Evolutionary conservation across 2,797 vertebrate genomes (phyloP).

Genomic region (Mus caroli): DNA sequence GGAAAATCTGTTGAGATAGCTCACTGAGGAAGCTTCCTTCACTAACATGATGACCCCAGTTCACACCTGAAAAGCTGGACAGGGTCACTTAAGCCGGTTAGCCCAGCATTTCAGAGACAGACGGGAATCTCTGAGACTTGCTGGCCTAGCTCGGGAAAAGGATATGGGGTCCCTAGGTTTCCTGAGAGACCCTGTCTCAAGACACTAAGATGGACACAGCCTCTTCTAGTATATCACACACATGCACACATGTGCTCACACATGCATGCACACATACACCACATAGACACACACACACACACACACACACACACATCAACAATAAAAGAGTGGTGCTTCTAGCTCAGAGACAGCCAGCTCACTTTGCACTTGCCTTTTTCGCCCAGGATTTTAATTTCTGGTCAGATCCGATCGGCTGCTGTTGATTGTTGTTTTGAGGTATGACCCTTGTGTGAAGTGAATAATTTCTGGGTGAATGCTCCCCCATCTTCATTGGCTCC

Average conservation of each 20-base stretch:
- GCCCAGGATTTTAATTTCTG: slow-evolving; percentile 24
- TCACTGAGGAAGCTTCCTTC: no score
- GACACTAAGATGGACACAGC: background rate
- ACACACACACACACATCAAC: background rate
- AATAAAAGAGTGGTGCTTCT: background rate
- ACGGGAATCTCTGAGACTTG: background rate
- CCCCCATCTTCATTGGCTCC: background rate
- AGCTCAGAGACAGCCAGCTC: background rate
- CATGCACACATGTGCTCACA: background rate
- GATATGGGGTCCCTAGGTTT: background rate
- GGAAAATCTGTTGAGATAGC: background rate
- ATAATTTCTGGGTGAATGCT: background rate
- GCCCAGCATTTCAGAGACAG: background rate
- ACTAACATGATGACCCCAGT: background rate
- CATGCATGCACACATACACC: no score
- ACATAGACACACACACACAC: background rate
- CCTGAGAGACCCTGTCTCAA: background rate
- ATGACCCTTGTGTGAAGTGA: background rate
- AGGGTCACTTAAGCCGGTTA: background rate
- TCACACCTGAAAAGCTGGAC: background rate
- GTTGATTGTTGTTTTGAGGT: background rate
- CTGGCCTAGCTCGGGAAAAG: background rate
- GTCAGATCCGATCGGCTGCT: background rate
- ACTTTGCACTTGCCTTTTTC: background rate
- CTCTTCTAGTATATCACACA: background rate